Evolutionary conservation across 2,888 invertebrate genomes (phyloP), one percentile per base, ranked within the genome.

Genomic region (Gari tellinella): DNA sequence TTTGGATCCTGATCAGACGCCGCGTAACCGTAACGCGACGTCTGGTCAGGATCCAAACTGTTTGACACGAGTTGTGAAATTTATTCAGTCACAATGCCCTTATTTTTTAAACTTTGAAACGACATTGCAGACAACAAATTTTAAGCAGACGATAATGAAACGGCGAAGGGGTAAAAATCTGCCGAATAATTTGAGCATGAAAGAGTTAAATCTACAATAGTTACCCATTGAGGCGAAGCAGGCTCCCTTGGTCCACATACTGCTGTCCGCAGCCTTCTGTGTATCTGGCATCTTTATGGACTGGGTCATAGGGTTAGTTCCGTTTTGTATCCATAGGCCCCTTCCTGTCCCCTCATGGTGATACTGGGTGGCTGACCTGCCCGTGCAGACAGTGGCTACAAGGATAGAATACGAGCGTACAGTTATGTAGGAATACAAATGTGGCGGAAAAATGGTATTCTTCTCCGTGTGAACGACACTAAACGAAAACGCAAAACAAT

Each of bases 181-280:
- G n/a, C n/a, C n/a, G n/a, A n/a, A n/a, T n/a, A n/a, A n/a, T n/a
- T n/a, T n/a, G n/a, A n/a, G n/a, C n/a, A n/a, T n/a, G n/a, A n/a
- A n/a, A n/a, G n/a, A n/a, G n/a, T 31, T 31, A 4, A 31, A 7
- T 31, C 10, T 31, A n/a, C 31, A 31, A 7, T 26, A 56, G 55
- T 25, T 61, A 91, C 91, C 91, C 91, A 91, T 92, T 0, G 85
- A 72, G 17, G 63, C 43, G 75, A 91, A 90, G 72, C 92, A 92
- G 51, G 84, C 78, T 7, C 90, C 90, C 57, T 86, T 74, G 0
- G 80, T 86, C 91, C 91, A 92, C 15, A 72, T 62, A 4, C 88
- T 88, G 4, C 31, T 48, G 0, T 68, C 66, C 5, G 86, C 65
- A 4, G 74, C 88, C 1, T 69, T 61, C 64, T 89, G 79, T 1